Base-by-base conservation (phyloP, 2,113 vertebrate genomes). In the Gopherus flavomarginatus region DNA sequence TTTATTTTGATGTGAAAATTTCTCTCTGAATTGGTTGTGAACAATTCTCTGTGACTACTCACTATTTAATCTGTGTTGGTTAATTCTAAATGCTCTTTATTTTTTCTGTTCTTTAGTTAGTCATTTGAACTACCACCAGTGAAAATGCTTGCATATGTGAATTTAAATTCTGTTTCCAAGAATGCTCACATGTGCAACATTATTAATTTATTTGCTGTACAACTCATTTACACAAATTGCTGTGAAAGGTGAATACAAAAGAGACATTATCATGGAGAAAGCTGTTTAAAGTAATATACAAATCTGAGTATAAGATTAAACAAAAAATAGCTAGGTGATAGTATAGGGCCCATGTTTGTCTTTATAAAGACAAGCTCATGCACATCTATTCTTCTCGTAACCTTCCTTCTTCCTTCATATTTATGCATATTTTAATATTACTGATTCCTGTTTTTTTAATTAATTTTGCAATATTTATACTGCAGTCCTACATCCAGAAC, bases 91-190 rank as follows among this genome's bases (percentile, higher is more conserved):
- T 84, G 17, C 59, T 96, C 94, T 13, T 5, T 95, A 84, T 95
- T 0, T 47, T 93, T 96, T 94, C 89, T 56, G 29, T n/a, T 95
- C 49, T 81, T 53, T 85, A 91, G 49, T 1, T 5, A 89, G 79
- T 81, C 91, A 69, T 95, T 53, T 95, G 88, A 96, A 95, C 81
- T 85, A 93, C 35, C 95, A 85, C 83, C 94, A 96, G 85, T 95
- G 77, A 75, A 97, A 96, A 89, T 92, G n/a, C 95, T 97, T 97
- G 86, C 54, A 13, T 90, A 54, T 59, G 6, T 69, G 27, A 96
- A 96, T 93, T 87, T 93, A 82, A 94, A 96, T 93, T 88, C 79
- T 80, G 10, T 53, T 35, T 77, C 44, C 9, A 2, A 57, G 38
- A 91, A 69, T 59, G 22, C 57, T 59, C 26, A 59, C 27, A 59